Conservation (phyloP, 2,888 invertebrate species). For the Drosophila histrio region DNA sequence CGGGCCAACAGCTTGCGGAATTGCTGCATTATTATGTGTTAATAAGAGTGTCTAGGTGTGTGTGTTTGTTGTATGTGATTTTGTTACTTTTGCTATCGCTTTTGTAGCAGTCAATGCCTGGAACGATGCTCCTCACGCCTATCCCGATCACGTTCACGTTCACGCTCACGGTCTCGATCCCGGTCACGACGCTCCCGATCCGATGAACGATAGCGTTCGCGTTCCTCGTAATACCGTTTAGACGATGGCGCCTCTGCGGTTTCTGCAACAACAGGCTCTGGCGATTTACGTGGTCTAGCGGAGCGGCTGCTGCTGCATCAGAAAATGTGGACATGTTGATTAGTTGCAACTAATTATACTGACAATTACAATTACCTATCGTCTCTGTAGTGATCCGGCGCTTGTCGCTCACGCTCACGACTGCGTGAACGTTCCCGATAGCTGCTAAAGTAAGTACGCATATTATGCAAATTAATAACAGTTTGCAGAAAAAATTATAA, state of each 20-base stretch:
- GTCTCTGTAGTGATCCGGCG: slow-evolving; percentile 83
- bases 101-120: slow-evolving; percentile 85
- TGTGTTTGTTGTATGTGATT: slow-evolving; percentile 41
- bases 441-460: slow-evolving; percentile 59
- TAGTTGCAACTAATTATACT: not conserved
- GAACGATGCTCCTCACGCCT: slow-evolving; percentile 89
- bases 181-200: slow-evolving; percentile 88
- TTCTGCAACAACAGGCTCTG: slow-evolving; percentile 84
- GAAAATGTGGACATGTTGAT: slow-evolving; percentile 25
- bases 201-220: slow-evolving; percentile 92
- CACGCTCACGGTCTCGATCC: slow-evolving; percentile 88
- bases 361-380: slow-evolving; percentile 76
- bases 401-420: slow-evolving; percentile 86
- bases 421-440: slow-evolving; percentile 90
- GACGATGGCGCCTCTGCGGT: slow-evolving; percentile 83
- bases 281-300: slow-evolving; percentile 85
- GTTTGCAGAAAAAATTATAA: not conserved
- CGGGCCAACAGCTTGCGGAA: slow-evolving; percentile 44
- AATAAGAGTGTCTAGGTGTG: slow-evolving; percentile 60
- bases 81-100: slow-evolving; percentile 49
- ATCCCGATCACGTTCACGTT: slow-evolving; percentile 87
- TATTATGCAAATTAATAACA: not conserved
- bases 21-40: slow-evolving; percentile 61
- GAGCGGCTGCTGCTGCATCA: slow-evolving; percentile 82
- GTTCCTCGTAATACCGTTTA: slow-evolving; percentile 92